Conservation (phyloP, 2,113 vertebrate species). For the Sylvilagus bachmani region DNA sequence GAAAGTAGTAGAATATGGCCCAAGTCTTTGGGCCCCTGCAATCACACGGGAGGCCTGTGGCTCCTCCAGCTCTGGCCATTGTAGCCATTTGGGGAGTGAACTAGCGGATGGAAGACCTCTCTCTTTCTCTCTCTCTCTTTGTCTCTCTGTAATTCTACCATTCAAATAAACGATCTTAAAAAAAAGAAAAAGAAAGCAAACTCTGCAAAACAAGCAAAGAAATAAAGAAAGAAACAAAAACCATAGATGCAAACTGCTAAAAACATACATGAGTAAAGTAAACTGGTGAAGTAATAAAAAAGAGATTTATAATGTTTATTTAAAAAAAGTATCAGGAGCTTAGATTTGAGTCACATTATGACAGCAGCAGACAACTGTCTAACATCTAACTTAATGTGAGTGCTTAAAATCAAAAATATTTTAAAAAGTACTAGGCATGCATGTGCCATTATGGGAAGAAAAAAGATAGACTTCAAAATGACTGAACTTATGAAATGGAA, state of each 20-base stretch:
- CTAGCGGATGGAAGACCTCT: no score
- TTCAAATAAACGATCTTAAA: no score
- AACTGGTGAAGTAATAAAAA: conserved; percentile 14
- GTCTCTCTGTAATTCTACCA: no score
- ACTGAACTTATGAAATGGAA: background rate
- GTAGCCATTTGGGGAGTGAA: no score
- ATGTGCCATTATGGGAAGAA: background rate
- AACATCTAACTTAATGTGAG: background rate
- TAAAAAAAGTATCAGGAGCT: background rate
- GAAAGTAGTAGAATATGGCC: no score
- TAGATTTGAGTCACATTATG: conserved; percentile 52
- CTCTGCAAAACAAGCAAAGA: background rate
- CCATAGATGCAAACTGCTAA: background rate
- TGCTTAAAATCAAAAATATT: conserved; percentile 36
- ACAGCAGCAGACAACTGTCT: background rate
- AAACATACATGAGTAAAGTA: background rate
- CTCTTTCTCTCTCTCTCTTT: no score
- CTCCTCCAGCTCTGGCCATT: no score
- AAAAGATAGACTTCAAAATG: conserved; percentile 23
- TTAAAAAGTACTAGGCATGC: background rate
- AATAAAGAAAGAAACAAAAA: background rate
- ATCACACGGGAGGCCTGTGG: no score
- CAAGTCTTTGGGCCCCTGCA: no score
- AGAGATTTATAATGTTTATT: background rate
- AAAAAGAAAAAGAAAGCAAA: no score